Evolutionary conservation across 2,888 invertebrate species (phyloP), one percentile per base, ranked within the genome.

Genomic region (Ceraclea dissimilis): DNA sequence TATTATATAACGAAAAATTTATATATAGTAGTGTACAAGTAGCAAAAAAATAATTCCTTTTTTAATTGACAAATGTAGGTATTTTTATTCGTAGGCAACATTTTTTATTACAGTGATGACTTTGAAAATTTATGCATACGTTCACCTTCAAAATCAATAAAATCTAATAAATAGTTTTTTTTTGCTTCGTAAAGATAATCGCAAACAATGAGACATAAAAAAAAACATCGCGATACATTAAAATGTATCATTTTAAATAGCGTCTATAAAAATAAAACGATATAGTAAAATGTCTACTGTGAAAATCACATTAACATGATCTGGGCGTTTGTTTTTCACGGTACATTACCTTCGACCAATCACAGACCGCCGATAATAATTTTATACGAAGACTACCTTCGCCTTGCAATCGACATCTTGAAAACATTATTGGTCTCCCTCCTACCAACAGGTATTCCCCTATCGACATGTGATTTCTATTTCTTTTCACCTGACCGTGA

Each of bases 311-410:
- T 44, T 49, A 49, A 54, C 17, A 17, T 43, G 34, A 20, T 5
- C 20, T 49, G 54, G 54, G 54, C 54, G 54, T 54, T 49, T 33
- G 17, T 18, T 54, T 49, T 43, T 54, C 43, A 39, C 39, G 39
- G 39, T 43, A 44, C 49, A 21, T 34, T 49, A 19, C 22, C n/a
- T 20, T 50, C 44, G 16, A 54, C 54, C 54, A 54, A 54, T 54
- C 50, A 54, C 54, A 18, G 54, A 20, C 19, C 54, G 16, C 39
- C 16, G 54, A 43, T 22, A 20, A 33, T 49, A 49, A 49, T 54
- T 54, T 54, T 21, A 54, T 48, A 54, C 49, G 31, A 33, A 21
- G 54, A 54, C 34, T 54, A 49, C 33, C 50, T 44, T 16, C 26
- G 19, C 5, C 10, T 20, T 26, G 22, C 43, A 13, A 43, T 49